phyloP scores from a whole-genome alignment of 2,888 invertebrate genomes.

The Theretra japonica region DNA sequence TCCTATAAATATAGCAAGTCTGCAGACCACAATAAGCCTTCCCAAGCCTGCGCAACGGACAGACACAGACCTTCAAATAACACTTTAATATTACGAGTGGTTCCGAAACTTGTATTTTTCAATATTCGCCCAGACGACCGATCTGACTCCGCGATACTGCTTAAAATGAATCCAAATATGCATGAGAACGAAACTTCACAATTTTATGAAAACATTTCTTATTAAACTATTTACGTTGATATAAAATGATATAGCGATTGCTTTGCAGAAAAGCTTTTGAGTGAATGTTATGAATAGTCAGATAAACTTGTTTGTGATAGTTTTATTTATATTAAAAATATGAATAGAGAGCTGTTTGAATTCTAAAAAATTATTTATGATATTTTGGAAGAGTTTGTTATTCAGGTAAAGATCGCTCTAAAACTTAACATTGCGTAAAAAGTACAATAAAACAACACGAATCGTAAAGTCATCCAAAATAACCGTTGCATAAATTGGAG shows the following conservation, averaged over 20 bases:
- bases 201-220: not conserved
- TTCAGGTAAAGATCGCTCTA: too few species aligned
- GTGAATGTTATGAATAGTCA: not conserved
- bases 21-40: not conserved
- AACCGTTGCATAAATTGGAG: not conserved
- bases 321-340: not conserved
- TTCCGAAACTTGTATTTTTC: conserved; percentile 16
- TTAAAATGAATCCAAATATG: conserved; percentile 13
- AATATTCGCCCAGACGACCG: conserved; percentile 9
- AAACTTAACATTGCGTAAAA: too few species aligned
- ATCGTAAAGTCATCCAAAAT: not conserved
- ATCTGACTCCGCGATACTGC: not conserved
- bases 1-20: not conserved
- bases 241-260: not conserved
- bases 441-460: conserved; percentile 1
- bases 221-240: not conserved
- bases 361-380: not conserved
- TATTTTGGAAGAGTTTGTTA: too few species aligned
- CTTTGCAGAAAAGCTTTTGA: not conserved
- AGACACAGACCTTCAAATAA: conserved; percentile 1
- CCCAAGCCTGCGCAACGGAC: not conserved
- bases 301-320: not conserved
- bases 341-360: not conserved
- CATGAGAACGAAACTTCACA: not conserved
- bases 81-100: conserved; percentile 10